Percentiles rank a stretch among this genome's conserved stretches.
Conservation (phyloP, 1,140 invertebrate species). For the Aphaenogaster rudis region DNA sequence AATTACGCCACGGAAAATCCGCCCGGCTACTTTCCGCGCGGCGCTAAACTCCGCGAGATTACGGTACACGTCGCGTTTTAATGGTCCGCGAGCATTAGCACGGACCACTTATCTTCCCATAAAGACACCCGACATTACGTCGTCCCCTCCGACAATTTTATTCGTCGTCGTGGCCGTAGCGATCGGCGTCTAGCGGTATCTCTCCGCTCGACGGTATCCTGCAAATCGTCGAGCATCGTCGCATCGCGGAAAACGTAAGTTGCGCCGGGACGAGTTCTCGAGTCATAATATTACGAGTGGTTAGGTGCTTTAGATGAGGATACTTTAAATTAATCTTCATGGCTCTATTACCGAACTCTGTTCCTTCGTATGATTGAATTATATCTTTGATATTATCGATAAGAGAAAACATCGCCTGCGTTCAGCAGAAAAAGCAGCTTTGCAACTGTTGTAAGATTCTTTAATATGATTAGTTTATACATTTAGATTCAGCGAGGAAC, state of each 20-base stretch:
- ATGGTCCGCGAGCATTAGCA: constrained; percentile 71
- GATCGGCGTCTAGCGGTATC: constrained; percentile 36
- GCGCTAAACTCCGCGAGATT: constrained; percentile 59
- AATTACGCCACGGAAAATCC: constrained; percentile 62
- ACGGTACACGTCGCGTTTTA: constrained; percentile 65
- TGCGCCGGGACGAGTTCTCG: background rate
- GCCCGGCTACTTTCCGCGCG: constrained; percentile 37
- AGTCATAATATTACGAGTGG: background rate
- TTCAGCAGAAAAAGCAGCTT: too few species aligned
- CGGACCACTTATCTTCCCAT: constrained; percentile 66
- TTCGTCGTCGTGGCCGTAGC: constrained; percentile 23
- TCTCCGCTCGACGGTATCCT: constrained; percentile 8
- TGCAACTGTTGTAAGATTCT: too few species aligned
- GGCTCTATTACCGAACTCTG: background rate
- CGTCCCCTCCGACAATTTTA: constrained; percentile 65
- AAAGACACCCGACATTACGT: constrained; percentile 69
- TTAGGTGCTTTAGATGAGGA: background rate
- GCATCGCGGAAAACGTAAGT: background rate
- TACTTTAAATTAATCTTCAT: constrained; percentile 12
- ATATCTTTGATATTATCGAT: background rate
- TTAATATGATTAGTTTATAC: too few species aligned
- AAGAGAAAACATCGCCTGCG: background rate
- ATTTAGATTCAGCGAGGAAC: too few species aligned
- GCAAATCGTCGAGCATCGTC: constrained; percentile 18
- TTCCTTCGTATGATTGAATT: background rate